Conservation (phyloP, 2,113 vertebrate species). For the Argyrosomus japonicus region DNA sequence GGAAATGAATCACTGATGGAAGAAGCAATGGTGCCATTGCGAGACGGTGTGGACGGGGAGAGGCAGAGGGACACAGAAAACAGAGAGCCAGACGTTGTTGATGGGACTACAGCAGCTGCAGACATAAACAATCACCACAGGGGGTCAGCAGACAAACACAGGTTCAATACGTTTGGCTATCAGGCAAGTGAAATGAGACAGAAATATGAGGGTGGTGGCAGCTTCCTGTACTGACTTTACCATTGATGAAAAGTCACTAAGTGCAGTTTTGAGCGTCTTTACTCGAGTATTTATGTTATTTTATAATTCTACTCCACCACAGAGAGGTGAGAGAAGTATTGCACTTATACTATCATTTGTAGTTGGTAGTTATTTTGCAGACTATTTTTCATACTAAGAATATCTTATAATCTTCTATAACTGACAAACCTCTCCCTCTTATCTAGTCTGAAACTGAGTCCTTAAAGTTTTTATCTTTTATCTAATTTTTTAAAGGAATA, state of each 20-base stretch:
- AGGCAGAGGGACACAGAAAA: slow-evolving; percentile 55
- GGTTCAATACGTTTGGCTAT: slow-evolving; percentile 68
- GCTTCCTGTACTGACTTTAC: neutral
- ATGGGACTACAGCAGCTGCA: slow-evolving; percentile 56
- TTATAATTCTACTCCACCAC: neutral
- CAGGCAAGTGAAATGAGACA: slow-evolving; percentile 68
- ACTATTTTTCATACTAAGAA: neutral
- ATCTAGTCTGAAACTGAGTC: neutral
- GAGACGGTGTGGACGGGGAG: slow-evolving; percentile 51
- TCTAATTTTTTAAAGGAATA: too few relatives aligned
- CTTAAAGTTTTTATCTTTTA: neutral
- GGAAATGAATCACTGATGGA: slow-evolving; percentile 58
- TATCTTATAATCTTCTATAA: neutral
- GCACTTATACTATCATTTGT: neutral
- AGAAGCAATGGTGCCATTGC: slow-evolving; percentile 26
- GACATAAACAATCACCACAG: slow-evolving; percentile 59
- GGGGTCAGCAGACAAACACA: slow-evolving; percentile 78
- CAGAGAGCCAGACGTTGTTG: slow-evolving; percentile 54
- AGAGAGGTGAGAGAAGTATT: neutral
- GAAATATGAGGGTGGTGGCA: neutral
- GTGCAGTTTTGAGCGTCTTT: neutral
- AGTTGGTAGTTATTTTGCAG: neutral
- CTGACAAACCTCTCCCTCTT: neutral
- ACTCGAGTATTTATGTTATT: neutral
- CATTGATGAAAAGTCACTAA: neutral